Conservation (phyloP, 2,888 invertebrate genomes). For the Gymnosoma rotundatum region DNA sequence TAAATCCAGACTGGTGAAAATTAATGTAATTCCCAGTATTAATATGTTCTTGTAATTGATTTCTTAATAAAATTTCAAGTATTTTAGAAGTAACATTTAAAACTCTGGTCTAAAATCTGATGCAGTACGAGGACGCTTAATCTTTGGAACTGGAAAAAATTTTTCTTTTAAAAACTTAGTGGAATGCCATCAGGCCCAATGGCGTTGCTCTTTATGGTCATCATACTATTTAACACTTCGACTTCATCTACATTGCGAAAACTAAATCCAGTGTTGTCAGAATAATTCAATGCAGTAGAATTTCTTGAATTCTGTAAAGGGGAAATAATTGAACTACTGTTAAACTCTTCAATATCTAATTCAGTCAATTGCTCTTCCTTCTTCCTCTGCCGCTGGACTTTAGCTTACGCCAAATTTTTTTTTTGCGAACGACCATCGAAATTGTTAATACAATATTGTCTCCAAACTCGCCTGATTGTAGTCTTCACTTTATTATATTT, state of each 20-base stretch:
- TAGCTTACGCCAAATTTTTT: background rate
- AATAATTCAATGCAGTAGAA: background rate
- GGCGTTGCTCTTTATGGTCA: background rate
- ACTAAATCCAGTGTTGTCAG: background rate
- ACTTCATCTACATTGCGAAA: background rate
- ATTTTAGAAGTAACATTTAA: background rate
- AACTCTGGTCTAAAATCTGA: background rate
- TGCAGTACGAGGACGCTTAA: background rate
- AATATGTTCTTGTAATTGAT: background rate
- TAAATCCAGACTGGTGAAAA: background rate
- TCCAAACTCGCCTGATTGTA: background rate
- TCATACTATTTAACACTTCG: background rate
- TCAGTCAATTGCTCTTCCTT: background rate
- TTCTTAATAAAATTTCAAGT: background rate
- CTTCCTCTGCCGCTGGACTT: background rate
- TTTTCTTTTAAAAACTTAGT: background rate
- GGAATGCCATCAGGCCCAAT: background rate
- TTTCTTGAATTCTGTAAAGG: background rate
- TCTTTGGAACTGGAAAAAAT: background rate
- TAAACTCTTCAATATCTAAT: background rate
- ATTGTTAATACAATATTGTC: background rate
- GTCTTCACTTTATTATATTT: background rate
- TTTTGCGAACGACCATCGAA: background rate
- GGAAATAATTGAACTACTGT: background rate
- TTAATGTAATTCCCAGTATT: background rate